Evolutionary conservation across 2,113 vertebrate species (phyloP).

Genomic region (Theristicus caerulescens): DNA sequence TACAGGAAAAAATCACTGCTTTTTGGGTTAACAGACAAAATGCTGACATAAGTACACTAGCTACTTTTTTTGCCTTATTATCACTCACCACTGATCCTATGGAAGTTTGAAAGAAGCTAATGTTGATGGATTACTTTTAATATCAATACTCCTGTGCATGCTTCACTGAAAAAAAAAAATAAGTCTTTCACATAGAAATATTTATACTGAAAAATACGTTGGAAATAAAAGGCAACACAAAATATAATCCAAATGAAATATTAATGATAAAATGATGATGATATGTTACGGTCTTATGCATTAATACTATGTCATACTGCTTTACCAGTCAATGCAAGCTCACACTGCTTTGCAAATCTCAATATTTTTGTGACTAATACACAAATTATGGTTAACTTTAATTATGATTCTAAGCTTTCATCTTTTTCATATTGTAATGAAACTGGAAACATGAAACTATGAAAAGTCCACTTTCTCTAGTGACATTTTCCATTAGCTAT

Average conservation of each 20-base stretch:
- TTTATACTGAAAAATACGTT: background rate
- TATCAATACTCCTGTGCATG: background rate
- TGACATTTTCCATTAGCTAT: background rate
- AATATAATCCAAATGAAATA: conserved; percentile 41
- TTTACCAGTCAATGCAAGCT: background rate
- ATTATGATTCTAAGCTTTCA: background rate
- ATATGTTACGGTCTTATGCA: background rate
- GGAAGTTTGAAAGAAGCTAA: background rate
- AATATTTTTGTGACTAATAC: background rate
- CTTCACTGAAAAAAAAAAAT: background rate
- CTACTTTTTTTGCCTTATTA: background rate
- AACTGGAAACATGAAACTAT: background rate
- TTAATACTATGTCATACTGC: conserved; percentile 45
- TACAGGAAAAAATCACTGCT: background rate
- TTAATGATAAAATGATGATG: conserved; percentile 51
- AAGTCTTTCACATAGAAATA: background rate
- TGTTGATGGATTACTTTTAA: background rate
- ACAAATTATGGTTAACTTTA: background rate
- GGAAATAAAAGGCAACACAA: conserved; percentile 23
- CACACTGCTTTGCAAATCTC: background rate
- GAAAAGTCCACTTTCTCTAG: background rate
- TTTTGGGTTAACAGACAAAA: background rate
- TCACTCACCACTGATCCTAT: background rate
- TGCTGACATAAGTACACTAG: background rate
- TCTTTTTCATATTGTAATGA: background rate